Conservation (phyloP, 2,888 invertebrate species). For the Cataglyphis cursor region DNA sequence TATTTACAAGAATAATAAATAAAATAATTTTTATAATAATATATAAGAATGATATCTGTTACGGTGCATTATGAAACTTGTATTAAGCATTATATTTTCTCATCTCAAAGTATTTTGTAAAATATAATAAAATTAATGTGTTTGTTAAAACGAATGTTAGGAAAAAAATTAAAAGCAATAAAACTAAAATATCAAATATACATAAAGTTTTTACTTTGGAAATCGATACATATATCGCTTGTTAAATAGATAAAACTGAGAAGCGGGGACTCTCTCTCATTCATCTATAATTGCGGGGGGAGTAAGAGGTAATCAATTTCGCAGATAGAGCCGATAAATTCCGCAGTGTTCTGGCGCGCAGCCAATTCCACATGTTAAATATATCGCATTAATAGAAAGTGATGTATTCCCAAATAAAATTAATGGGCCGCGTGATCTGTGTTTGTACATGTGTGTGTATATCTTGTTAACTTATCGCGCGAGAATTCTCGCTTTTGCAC, state of each 20-base stretch:
- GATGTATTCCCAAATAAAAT: conserved; percentile 12
- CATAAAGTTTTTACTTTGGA: not conserved
- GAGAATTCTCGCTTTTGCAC: not conserved
- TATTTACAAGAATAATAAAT: not conserved
- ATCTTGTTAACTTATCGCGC: not conserved
- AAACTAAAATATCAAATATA: not conserved
- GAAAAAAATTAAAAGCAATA: not conserved
- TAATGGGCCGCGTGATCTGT: not conserved
- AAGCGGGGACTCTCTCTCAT: not conserved
- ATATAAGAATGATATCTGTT: not conserved
- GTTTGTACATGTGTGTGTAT: not conserved
- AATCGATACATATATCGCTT: not conserved
- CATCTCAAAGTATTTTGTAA: not conserved
- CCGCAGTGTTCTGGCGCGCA: not conserved
- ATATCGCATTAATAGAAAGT: conserved; percentile 15
- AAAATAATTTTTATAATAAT: not conserved
- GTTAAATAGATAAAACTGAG: not conserved
- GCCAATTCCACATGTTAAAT: conserved; percentile 4
- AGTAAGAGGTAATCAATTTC: conserved; percentile 5
- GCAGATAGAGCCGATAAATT: conserved; percentile 6
- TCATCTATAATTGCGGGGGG: not conserved
- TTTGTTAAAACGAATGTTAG: not conserved
- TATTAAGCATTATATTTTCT: not conserved
- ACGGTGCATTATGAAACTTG: not conserved
- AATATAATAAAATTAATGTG: not conserved